Conservation (phyloP, 1,140 invertebrate genomes). For the Delia radicum region DNA sequence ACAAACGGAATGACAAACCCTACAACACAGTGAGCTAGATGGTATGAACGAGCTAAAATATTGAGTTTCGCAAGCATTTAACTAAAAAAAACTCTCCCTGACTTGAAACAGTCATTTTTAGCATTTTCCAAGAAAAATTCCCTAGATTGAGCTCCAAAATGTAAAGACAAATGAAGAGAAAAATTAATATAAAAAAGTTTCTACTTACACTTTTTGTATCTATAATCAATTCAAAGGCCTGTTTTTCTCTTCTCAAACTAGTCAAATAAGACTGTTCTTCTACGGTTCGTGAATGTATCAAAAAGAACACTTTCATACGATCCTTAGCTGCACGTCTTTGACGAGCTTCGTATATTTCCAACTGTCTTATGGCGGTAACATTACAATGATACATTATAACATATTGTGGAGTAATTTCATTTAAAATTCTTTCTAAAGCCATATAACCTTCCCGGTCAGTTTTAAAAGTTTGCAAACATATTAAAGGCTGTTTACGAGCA, state of each 20-base stretch:
- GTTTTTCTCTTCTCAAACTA: slow-evolving; percentile 84
- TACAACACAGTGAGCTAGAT: no score
- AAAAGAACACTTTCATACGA: slow-evolving; percentile 78
- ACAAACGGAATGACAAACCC: no score
- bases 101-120: no score
- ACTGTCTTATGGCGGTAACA: slow-evolving; percentile 80
- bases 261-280: slow-evolving; percentile 96
- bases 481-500: slow-evolving; percentile 61
- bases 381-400: slow-evolving; percentile 91
- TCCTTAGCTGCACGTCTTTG: slow-evolving; percentile 63
- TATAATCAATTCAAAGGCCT: slow-evolving; percentile 91
- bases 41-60: no score
- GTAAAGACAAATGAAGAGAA: no score
- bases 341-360: slow-evolving; percentile 81
- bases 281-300: slow-evolving; percentile 85
- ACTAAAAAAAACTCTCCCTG: no score
- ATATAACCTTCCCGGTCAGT: slow-evolving; percentile 67
- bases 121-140: no score
- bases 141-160: no score
- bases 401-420: slow-evolving; percentile 73
- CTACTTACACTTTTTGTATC: slow-evolving; percentile 81
- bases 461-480: slow-evolving; percentile 77
- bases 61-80: no score
- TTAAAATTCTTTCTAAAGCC: slow-evolving; percentile 67
- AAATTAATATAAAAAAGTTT: neutral